Percentiles rank a stretch among this genome's conserved stretches.
phyloP scores from a whole-genome alignment of 2,113 vertebrate species.

The Vidua chalybeata region DNA sequence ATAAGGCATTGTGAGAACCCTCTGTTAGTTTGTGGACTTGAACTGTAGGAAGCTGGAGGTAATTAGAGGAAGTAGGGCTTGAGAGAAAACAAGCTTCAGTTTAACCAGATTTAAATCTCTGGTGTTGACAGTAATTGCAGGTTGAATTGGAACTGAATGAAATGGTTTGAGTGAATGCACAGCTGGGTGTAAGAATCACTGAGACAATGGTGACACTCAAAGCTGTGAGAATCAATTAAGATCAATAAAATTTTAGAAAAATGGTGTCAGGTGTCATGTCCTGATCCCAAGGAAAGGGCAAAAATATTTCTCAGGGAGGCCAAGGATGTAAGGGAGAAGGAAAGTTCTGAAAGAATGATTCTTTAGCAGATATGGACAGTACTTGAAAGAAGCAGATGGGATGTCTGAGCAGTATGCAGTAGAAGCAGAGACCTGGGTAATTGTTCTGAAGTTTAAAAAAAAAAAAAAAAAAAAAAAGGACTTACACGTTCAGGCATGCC shows the following conservation, averaged over 20 bases:
- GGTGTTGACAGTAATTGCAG: background rate
- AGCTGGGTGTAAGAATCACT: background rate
- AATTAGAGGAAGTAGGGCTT: background rate
- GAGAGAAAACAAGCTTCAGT: background rate
- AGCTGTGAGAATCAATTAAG: background rate
- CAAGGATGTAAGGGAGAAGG: background rate
- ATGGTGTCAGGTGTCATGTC: background rate
- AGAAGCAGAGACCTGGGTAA: background rate
- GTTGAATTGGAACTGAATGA: background rate
- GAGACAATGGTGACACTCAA: background rate
- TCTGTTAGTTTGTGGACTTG: background rate
- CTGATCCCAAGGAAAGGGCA: background rate
- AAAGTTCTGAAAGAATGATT: background rate
- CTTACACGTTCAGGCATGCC: background rate
- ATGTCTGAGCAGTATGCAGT: background rate
- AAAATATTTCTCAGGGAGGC: background rate
- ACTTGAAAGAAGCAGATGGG: background rate
- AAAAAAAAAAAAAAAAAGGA: background rate
- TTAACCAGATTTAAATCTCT: background rate
- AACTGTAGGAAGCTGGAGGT: background rate
- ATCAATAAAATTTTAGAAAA: background rate
- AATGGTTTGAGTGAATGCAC: background rate
- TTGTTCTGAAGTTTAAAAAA: background rate
- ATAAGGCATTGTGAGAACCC: background rate
- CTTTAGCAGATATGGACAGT: background rate